Base-by-base conservation (phyloP, 1,140 invertebrate genomes). In the Sarcophaga bullata region DNA sequence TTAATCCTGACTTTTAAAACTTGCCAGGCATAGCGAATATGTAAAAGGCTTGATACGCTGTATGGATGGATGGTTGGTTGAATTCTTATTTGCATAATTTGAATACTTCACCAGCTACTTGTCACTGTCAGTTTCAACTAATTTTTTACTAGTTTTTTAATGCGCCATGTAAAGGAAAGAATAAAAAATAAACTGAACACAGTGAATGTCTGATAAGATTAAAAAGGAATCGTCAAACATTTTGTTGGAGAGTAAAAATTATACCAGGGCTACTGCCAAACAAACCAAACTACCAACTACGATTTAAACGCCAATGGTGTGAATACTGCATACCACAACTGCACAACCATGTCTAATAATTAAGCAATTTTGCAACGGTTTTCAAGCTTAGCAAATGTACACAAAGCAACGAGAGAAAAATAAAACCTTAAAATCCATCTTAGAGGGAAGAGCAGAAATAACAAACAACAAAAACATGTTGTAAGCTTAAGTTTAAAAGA, bases 361-460 rank as follows among this genome's bases (percentile, higher is more conserved):
- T 68, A 68, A 68, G 62, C 19, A 68, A 68, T 68, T 19, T 68
- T 68, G 62, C n/a, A 68, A 68, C 62, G 62, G 62, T 68, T 68
- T 68, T 68, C 62, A 37, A 68, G n/a, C 62, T 68, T 68, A 68
- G 19, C 15, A 68, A 58, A 10, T 52, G 13, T 10, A 52, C 8
- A 52, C 50, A 52, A 52, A 10, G 13, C 7, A 68, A 68, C 17
- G 4, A 4, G n/a, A 58, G 9, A 68, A 68, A 68, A 68, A 68
- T 8, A 6, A 13, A n/a, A n/a, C 13, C 7, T 58, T 58, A 68
- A 68, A 17, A 37, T 4, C 25, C 25, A 37, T 37, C 25, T 37
- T 37, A 37, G 25, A 4, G 25, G 25, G 25, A 37, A 37, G 25
- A 37, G 25, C 25, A 37, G 1, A 37, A 37, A 37, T 2, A 37